Conservation (phyloP, 2,888 invertebrate species). For the Baccha elongata region DNA sequence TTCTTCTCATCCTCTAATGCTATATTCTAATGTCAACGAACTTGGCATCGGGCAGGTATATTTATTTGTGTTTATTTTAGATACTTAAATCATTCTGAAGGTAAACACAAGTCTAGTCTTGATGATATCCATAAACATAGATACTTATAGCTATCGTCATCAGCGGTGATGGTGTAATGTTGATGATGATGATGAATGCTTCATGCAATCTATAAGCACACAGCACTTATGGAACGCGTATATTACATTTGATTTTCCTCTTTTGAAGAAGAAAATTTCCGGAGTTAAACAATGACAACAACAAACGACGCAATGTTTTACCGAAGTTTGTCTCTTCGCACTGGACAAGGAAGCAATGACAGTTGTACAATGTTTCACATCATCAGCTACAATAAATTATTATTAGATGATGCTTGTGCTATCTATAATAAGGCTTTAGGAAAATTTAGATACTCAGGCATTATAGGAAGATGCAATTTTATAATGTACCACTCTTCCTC, state of each 20-base stretch:
- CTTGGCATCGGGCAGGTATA: slow-evolving; percentile 1
- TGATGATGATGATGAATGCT: slow-evolving; percentile 49
- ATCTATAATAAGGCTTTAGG: slow-evolving; percentile 6
- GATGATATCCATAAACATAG: background rate
- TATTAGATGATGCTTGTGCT: slow-evolving; percentile 4
- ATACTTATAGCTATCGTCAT: background rate
- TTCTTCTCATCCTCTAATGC: background rate
- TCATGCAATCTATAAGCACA: slow-evolving; percentile 35
- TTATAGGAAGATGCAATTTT: background rate
- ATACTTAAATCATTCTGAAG: slow-evolving; percentile 7
- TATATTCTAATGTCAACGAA: slow-evolving; percentile 47
- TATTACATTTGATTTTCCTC: slow-evolving; percentile 38
- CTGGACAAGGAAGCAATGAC: slow-evolving; percentile 30
- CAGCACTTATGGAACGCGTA: slow-evolving; percentile 37
- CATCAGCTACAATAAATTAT: slow-evolving; percentile 27
- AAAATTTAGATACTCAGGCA: background rate
- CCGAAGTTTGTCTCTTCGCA: slow-evolving; percentile 1
- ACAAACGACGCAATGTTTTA: slow-evolving; percentile 3
- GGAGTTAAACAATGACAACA: slow-evolving; percentile 25
- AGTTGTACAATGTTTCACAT: slow-evolving; percentile 29
- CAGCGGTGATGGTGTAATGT: slow-evolving; percentile 24
- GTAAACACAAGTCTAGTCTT: background rate
- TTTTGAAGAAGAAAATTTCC: slow-evolving; percentile 54
- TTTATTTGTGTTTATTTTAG: slow-evolving; percentile 32
- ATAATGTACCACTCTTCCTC: background rate